Conservation (phyloP, 2,888 invertebrate species). For the Orthosia incerta region DNA sequence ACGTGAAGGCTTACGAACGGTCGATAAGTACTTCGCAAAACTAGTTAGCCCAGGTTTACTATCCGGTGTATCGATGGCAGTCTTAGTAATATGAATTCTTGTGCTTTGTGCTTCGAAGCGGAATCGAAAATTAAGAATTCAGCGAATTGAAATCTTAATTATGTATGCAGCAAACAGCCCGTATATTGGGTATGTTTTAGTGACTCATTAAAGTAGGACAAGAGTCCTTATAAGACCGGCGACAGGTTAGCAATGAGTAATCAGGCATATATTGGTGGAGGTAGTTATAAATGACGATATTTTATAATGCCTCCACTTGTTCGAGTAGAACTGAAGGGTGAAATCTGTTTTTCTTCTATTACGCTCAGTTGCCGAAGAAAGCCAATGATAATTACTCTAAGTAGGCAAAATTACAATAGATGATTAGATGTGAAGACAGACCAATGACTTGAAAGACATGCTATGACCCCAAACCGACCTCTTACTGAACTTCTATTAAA, state of each 20-base stretch:
- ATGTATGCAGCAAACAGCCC: slow-evolving; percentile 8
- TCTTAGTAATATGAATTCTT: slow-evolving; percentile 13
- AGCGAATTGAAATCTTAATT: slow-evolving; percentile 6
- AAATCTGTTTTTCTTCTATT: not conserved
- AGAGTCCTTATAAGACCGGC: slow-evolving; percentile 34
- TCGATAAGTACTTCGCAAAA: slow-evolving; percentile 70
- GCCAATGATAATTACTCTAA: not conserved
- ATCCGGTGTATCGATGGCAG: slow-evolving; percentile 44
- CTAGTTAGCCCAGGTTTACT: slow-evolving; percentile 75
- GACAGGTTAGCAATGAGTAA: slow-evolving; percentile 35
- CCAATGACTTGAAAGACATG: slow-evolving; percentile 73
- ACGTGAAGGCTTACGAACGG: slow-evolving; percentile 68
- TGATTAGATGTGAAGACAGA: slow-evolving; percentile 20
- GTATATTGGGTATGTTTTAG: slow-evolving; percentile 37
- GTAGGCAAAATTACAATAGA: slow-evolving; percentile 19
- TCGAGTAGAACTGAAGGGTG: not conserved
- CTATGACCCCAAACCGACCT: slow-evolving; percentile 72
- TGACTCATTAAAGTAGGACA: slow-evolving; percentile 41
- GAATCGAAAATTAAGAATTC: not conserved
- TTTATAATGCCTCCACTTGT: not conserved
- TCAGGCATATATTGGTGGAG: slow-evolving; percentile 13
- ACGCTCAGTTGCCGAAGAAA: slow-evolving; percentile 5
- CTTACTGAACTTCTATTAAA: slow-evolving; percentile 66
- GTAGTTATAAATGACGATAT: not conserved
- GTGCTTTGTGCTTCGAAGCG: slow-evolving; percentile 7